These are phyloP conservation scores for Albula glossodonta DNA, from an alignment of 2,113 vertebrate species.

Conservation along the genomic window DNA sequence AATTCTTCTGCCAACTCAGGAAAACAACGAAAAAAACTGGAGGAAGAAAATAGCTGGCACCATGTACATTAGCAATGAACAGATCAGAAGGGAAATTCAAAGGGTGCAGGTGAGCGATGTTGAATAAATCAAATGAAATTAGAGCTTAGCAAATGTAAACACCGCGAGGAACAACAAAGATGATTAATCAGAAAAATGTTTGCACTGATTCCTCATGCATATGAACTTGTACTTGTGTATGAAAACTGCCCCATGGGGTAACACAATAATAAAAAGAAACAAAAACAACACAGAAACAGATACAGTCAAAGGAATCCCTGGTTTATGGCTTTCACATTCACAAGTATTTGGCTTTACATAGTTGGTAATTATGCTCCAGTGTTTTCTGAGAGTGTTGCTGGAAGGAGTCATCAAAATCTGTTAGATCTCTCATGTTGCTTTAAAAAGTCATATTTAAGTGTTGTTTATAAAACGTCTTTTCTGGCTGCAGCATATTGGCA, in stretches of 20 bases:
- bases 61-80: neutral
- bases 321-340: neutral
- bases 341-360: neutral
- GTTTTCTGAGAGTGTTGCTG: neutral
- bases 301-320: neutral
- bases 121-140: constrained; percentile 29
- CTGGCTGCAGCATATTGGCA: too few relatives aligned
- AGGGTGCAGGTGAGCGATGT: constrained; percentile 28
- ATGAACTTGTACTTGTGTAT: neutral
- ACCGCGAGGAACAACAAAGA: neutral
- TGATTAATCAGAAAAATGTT: constrained; percentile 10
- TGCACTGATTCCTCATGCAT: neutral
- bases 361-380: neutral
- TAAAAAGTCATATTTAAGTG: too few relatives aligned
- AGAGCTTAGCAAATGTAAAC: neutral
- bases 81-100: neutral
- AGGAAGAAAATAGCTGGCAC: constrained; percentile 27
- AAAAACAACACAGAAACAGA: neutral
- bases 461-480: too few relatives aligned
- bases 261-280: constrained; percentile 4
- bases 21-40: constrained; percentile 33
- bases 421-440: too few relatives aligned
- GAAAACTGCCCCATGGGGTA: neutral
- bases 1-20: constrained; percentile 30
- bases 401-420: too few relatives aligned